Evolutionary conservation across 1,140 invertebrate genomes (phyloP).

Genomic region (Charaxes varanes): DNA sequence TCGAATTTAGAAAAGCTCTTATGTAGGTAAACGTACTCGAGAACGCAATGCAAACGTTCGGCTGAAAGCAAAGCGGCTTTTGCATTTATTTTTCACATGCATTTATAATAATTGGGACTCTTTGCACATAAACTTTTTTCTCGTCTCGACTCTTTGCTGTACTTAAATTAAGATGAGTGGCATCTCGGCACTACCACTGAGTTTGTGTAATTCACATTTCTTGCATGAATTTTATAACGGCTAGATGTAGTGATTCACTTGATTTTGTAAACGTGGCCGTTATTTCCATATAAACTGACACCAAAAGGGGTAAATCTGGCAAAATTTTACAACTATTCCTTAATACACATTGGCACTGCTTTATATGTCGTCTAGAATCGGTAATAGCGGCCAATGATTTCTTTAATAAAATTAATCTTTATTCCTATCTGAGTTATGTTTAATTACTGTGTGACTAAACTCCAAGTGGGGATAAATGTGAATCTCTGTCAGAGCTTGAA

Average conservation of each 20-base stretch:
- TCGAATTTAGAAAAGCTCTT: conserved; percentile 9
- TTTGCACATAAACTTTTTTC: conserved; percentile 12
- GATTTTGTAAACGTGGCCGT: conserved; percentile 51
- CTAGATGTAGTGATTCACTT: conserved; percentile 50
- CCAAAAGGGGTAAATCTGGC: conserved; percentile 59
- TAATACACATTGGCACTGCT: conserved; percentile 14
- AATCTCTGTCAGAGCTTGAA: too few species aligned
- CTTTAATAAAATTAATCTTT: too few species aligned
- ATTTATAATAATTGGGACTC: conserved; percentile 11
- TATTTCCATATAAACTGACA: conserved; percentile 50
- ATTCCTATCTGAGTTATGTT: too few species aligned
- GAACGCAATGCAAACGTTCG: background rate
- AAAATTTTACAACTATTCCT: conserved; percentile 40
- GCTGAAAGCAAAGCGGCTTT: conserved; percentile 2
- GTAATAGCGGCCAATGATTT: conserved; percentile 56
- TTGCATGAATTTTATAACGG: conserved; percentile 61
- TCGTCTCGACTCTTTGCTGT: conserved; percentile 8
- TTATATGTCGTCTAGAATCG: conserved; percentile 20
- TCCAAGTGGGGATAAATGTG: too few species aligned
- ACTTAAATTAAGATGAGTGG: conserved; percentile 35
- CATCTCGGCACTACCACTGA: conserved; percentile 49
- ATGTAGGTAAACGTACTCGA: background rate
- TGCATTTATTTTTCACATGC: conserved; percentile 9
- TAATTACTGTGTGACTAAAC: too few species aligned
- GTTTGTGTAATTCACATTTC: conserved; percentile 39